Conservation (phyloP, 2,113 vertebrate species). For the Ictalurus punctatus region DNA sequence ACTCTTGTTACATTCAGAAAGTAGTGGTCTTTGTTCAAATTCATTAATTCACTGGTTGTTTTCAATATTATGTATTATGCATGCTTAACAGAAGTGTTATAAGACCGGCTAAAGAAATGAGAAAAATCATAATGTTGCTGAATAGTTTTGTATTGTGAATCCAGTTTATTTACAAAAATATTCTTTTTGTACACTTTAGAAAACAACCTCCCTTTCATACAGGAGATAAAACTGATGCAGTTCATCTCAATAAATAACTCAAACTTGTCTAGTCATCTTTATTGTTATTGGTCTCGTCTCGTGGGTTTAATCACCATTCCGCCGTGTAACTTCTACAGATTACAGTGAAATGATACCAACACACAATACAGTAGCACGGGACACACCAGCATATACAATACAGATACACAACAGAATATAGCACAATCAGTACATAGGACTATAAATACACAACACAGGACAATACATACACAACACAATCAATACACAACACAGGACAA, state of each 20-base stretch:
- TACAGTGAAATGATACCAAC: too few relatives aligned
- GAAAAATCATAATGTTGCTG: not conserved
- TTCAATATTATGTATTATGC: not conserved
- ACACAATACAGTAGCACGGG: not conserved
- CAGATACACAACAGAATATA: not conserved
- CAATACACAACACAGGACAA: not conserved
- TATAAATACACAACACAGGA: not conserved
- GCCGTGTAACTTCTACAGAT: too few relatives aligned
- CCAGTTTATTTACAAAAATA: too few relatives aligned
- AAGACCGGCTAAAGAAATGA: not conserved
- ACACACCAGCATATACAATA: not conserved
- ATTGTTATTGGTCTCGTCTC: too few relatives aligned
- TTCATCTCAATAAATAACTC: too few relatives aligned
- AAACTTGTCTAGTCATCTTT: too few relatives aligned
- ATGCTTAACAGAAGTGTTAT: not conserved
- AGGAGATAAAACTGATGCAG: too few relatives aligned
- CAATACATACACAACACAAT: not conserved
- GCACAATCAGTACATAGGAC: not conserved
- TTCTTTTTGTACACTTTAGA: too few relatives aligned
- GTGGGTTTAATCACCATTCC: too few relatives aligned
- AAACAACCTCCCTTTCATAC: too few relatives aligned
- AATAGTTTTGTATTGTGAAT: not conserved
- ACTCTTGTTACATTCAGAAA: not conserved
- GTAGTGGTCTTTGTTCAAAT: not conserved
- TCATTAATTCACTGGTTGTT: not conserved